Base-by-base conservation (phyloP, 2,113 vertebrate genomes). In the Hippocampus barbouri region DNA sequence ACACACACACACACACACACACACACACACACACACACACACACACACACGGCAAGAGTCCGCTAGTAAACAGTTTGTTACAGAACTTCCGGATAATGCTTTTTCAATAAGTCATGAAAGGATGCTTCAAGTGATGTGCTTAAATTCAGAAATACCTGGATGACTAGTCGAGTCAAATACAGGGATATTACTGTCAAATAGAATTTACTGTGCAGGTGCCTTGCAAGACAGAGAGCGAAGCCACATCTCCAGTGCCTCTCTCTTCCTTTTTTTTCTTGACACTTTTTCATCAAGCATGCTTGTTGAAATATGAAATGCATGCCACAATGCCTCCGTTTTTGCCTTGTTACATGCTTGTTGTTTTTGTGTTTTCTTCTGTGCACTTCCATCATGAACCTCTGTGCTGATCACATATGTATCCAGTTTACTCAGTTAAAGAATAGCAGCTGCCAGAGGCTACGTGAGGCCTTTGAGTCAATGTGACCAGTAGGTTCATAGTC, bases 61-160 rank as follows among this genome's bases (percentile, higher is more conserved):
- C 8, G 8, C 14, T 18, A 53, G 49, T 53, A 20, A 53, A 53
- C 16, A 23, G 21, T n/a, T 56, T 56, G 66, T 30, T 66, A 41
- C 57, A 72, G 47, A 75, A 72, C 82, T 79, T 71, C 59, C 74
- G 75, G 38, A 82, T 73, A 80, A 70, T 25, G 21, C n/a, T 23
- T 57, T 23, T 23, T 57, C 21, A 57, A 14, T 23, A 11, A 11
- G 54, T 57, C 54, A 57, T 47, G 12, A 4, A 47, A 47, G 45
- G 45, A 47, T 47, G 45, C 12, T 47, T 47, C 45, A 47, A 15
- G 45, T 16, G 45, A 47, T 47, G 45, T 47, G 45, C 8, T 15
- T 5, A 47, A 16, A 15, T 14, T 15, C 5, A 5, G 14, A 47
- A 47, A 47, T 21, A 53, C 34, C 5, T 38, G 0, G 34, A 38